Base-by-base conservation (phyloP, 2,113 vertebrate species). In the Megaceryle maxima region DNA sequence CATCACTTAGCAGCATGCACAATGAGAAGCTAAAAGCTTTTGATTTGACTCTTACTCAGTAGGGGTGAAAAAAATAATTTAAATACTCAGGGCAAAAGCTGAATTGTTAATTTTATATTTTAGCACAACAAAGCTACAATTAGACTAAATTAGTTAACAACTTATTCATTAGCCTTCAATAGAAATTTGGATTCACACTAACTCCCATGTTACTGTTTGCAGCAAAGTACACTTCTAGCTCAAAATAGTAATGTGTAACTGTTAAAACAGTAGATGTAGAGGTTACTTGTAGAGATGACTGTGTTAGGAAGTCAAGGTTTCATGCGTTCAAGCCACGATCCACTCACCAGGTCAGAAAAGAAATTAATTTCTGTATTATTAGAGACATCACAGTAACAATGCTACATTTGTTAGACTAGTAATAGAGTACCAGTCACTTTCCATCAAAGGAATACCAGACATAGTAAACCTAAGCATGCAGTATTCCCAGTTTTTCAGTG, bases 91-190 rank as follows among this genome's bases (percentile, higher is more conserved):
- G 70, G 96, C 93, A 96, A 95, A 97, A 92, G 50, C 81, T 88
- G 90, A 96, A 96, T 97, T 96, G 93, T 96, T 97, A 95, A 91
- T 88, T 96, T 97, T 97, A 79, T 96, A 91, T 96, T 97, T 96
- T 96, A 97, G 82, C 92, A 95, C 95, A 97, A 96, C 96, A 95
- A 98, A 97, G 84, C 85, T 97, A 97, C 96, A 97, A 97, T 98
- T 98, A 98, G 88, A 94, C 90, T 96, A 97, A 98, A 98, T 98
- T 97, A 96, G 93, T 97, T 98, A 97, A 97, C 96, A 97, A 94
- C 88, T 97, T 96, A 97, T 97, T 98, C 96, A 98, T 97, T 98
- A 98, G 87, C 84, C 67, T 96, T 97, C 97, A 97, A 96, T 83
- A 93, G 92, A 97, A 97, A 97, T 88, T 96, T 94, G 94, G 77